Conservation (phyloP, 1,140 invertebrate genomes). For the Galleria mellonella region DNA sequence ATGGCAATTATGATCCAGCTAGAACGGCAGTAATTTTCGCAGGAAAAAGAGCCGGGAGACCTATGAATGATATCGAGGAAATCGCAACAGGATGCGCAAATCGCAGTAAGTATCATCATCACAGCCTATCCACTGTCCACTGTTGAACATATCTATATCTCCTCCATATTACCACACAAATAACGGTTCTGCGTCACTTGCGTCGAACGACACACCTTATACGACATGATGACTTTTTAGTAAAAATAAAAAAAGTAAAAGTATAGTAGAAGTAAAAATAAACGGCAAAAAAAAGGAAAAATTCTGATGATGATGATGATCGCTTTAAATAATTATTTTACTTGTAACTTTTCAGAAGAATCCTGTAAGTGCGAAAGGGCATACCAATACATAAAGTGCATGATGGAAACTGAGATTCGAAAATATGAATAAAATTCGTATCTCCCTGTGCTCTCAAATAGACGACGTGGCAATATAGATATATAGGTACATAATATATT, state of each 20-base stretch:
- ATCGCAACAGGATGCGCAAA: conserved; percentile 37
- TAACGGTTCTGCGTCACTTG: too few relatives aligned
- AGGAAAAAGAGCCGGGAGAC: conserved; percentile 18
- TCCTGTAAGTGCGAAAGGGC: conserved; percentile 51
- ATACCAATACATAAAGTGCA: conserved; percentile 53
- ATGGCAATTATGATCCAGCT: conserved; percentile 32
- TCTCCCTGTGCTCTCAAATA: too few relatives aligned
- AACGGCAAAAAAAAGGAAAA: too few relatives aligned
- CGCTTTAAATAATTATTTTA: too few relatives aligned
- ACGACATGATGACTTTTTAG: too few relatives aligned
- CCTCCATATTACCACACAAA: not conserved
- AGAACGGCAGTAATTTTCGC: conserved; percentile 31
- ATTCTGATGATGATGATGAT: too few relatives aligned
- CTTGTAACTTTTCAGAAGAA: conserved; percentile 42
- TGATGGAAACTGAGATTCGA: conserved; percentile 48
- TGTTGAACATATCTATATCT: not conserved
- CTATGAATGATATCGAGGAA: conserved; percentile 26
- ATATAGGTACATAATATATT: too few relatives aligned
- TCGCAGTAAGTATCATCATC: conserved; percentile 43
- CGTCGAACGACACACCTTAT: too few relatives aligned
- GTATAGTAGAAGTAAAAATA: too few relatives aligned
- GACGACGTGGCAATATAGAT: too few relatives aligned
- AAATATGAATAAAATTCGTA: conserved; percentile 17
- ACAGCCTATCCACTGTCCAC: too few relatives aligned
- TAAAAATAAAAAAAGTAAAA: too few relatives aligned